Evolutionary conservation across 2,797 vertebrate genomes (phyloP).

Genomic region (Myioborus melanocephalus): DNA sequence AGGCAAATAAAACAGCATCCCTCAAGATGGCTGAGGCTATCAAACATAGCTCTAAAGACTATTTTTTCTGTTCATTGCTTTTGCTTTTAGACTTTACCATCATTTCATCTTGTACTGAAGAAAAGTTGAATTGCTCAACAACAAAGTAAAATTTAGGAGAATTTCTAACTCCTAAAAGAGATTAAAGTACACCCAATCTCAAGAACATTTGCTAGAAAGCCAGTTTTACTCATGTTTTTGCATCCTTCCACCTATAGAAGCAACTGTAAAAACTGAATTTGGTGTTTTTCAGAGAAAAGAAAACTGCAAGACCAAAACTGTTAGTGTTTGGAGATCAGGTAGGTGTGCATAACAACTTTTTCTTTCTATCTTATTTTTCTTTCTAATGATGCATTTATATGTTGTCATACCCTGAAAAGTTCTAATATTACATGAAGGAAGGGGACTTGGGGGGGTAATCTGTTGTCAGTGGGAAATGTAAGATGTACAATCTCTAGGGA

Average conservation of each 20-base stretch:
- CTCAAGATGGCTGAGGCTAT: neutral
- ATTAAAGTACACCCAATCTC: neutral
- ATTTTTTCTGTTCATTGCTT: neutral
- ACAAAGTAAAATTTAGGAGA: neutral
- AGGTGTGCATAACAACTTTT: neutral
- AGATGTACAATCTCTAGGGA: neutral
- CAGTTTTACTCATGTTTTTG: constrained; percentile 3
- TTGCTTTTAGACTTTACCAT: neutral
- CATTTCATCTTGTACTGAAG: neutral
- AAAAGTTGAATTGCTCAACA: neutral
- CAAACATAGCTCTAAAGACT: neutral
- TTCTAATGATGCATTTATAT: neutral
- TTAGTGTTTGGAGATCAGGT: neutral
- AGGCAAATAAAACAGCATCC: neutral
- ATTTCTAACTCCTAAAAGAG: neutral
- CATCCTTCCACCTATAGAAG: constrained; percentile 12
- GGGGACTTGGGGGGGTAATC: neutral
- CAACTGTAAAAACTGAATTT: constrained; percentile 11
- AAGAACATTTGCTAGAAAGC: constrained; percentile 3
- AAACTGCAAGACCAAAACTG: neutral
- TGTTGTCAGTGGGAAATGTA: neutral
- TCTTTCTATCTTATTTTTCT: neutral
- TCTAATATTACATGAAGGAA: neutral
- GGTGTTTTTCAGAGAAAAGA: neutral
- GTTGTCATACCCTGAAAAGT: neutral